Evolutionary conservation across 2,797 vertebrate species (phyloP).

Genomic region (Sebastes taczanowskii): DNA sequence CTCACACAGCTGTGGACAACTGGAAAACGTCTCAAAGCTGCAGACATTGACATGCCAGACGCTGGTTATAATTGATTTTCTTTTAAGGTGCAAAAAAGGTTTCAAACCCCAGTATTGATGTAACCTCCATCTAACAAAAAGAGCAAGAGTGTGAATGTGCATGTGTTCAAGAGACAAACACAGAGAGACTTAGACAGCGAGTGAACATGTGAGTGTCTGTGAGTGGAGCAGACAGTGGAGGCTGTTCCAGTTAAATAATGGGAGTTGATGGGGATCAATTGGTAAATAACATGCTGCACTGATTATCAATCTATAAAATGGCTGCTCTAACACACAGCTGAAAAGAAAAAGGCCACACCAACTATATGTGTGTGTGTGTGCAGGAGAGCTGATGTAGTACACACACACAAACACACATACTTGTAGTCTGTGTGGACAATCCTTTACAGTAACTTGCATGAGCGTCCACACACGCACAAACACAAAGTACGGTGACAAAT

Average conservation of each 20-base stretch:
- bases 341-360: not conserved
- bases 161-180: conserved; percentile 34
- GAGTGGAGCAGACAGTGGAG: conserved; percentile 16
- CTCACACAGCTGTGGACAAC: conserved; percentile 4
- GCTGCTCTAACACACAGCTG: conserved; percentile 35
- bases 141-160: conserved; percentile 23
- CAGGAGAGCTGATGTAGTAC: not conserved
- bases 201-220: conserved; percentile 4
- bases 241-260: conserved; percentile 54
- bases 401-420: not conserved
- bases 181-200: conserved; percentile 4
- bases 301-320: conserved; percentile 68
- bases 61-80: conserved; percentile 69
- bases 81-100: conserved; percentile 68
- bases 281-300: conserved; percentile 73
- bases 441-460: not conserved
- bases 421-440: not conserved
- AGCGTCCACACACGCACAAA: not conserved
- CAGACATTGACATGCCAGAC: conserved; percentile 61
- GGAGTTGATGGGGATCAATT: conserved; percentile 75
- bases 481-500: conserved; percentile 18
- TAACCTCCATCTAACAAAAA: conserved; percentile 48
- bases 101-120: conserved; percentile 54
- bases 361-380: not conserved
- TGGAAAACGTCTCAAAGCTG: conserved; percentile 8